Evolutionary conservation across 2,797 vertebrate species (phyloP).

Genomic region (Sebastes iracundus): DNA sequence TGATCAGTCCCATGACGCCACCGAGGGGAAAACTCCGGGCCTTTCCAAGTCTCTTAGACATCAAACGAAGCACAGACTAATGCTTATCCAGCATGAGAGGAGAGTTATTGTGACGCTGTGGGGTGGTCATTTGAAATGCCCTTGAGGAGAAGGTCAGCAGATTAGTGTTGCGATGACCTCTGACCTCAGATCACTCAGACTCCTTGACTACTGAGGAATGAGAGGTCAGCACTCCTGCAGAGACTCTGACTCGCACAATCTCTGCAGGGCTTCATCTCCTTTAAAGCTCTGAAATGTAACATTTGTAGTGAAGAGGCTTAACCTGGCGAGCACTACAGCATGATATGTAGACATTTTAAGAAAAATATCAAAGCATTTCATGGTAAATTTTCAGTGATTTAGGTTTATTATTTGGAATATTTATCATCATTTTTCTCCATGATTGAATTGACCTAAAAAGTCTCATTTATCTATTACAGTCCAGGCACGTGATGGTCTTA

Average conservation of each 20-base stretch:
- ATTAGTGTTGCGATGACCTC: slow-evolving; percentile 68
- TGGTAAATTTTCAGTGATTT: background rate
- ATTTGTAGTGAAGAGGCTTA: slow-evolving; percentile 13
- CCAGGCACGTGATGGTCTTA: background rate
- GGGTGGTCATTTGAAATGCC: slow-evolving; percentile 68
- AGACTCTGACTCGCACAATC: slow-evolving; percentile 41
- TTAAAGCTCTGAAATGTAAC: slow-evolving; percentile 25
- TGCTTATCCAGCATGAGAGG: slow-evolving; percentile 32
- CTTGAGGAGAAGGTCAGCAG: slow-evolving; percentile 73
- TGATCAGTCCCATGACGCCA: background rate
- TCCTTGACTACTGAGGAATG: slow-evolving; percentile 70
- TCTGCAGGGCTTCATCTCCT: slow-evolving; percentile 38
- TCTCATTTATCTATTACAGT: background rate
- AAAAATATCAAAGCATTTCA: background rate
- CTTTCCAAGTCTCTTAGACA: slow-evolving; percentile 8
- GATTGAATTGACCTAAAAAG: background rate
- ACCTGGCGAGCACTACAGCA: background rate
- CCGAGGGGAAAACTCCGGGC: slow-evolving; percentile 1
- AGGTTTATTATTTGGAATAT: background rate
- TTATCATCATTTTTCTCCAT: background rate
- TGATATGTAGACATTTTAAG: background rate
- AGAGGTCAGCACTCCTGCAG: slow-evolving; percentile 64
- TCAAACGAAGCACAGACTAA: slow-evolving; percentile 42
- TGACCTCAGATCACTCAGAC: slow-evolving; percentile 64
- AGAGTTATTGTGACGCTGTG: slow-evolving; percentile 52